Percentiles rank a stretch among this genome's conserved stretches.
phyloP scores from a whole-genome alignment of 2,113 vertebrate species.

The Hiodon tergisus region DNA sequence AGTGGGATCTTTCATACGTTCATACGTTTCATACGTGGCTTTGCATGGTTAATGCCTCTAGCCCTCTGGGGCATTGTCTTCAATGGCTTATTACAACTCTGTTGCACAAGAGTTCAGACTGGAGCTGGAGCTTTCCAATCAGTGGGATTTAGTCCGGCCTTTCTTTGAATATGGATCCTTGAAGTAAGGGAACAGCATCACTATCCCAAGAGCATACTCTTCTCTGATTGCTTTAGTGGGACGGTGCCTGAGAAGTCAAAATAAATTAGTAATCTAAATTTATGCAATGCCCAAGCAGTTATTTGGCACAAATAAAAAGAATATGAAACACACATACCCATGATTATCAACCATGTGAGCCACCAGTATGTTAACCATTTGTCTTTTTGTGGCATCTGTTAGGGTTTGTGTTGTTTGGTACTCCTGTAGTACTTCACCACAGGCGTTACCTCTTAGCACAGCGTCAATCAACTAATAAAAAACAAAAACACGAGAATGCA shows the following conservation, averaged over 20 bases:
- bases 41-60: too few relatives aligned
- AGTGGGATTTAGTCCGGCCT: too few relatives aligned
- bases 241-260: not conserved
- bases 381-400: slow-evolving; percentile 24
- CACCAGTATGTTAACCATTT: slow-evolving; percentile 29
- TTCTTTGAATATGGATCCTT: slow-evolving; percentile 39
- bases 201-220: slow-evolving; percentile 33
- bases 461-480: slow-evolving; percentile 28
- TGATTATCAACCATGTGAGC: slow-evolving; percentile 26
- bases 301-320: slow-evolving; percentile 14
- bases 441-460: slow-evolving; percentile 24
- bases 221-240: slow-evolving; percentile 25
- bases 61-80: too few relatives aligned
- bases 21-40: too few relatives aligned
- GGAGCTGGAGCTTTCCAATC: too few relatives aligned
- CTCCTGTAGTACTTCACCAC: slow-evolving; percentile 29
- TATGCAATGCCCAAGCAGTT: slow-evolving; percentile 11
- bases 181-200: slow-evolving; percentile 36
- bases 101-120: too few relatives aligned
- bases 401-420: slow-evolving; percentile 33
- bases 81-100: too few relatives aligned
- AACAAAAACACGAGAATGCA: not conserved
- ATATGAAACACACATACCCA: slow-evolving; percentile 23
- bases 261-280: slow-evolving; percentile 9
- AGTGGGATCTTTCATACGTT: too few relatives aligned